These are phyloP conservation scores for Channa argus DNA, from an alignment of 2,113 vertebrate genomes.

Conservation along the genomic window DNA sequence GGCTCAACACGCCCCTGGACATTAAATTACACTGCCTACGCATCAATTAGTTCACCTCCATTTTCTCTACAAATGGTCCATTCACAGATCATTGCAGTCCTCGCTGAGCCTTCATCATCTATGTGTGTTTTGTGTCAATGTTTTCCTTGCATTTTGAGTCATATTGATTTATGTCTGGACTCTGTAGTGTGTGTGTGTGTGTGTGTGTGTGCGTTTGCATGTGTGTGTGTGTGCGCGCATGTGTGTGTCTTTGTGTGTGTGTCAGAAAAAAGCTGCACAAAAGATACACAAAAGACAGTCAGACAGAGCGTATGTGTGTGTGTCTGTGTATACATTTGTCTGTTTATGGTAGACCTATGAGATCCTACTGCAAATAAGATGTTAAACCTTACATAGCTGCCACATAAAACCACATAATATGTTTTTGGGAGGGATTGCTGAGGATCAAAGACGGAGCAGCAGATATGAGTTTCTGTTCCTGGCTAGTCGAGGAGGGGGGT, in stretches of 20 bases:
- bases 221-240: slow-evolving; percentile 23
- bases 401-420: slow-evolving; percentile 66
- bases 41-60: slow-evolving; percentile 70
- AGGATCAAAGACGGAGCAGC: slow-evolving; percentile 68
- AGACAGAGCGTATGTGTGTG: slow-evolving; percentile 32
- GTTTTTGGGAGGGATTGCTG: slow-evolving; percentile 65
- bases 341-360: slow-evolving; percentile 38
- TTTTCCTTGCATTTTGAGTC: slow-evolving; percentile 72
- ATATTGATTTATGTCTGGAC: slow-evolving; percentile 70
- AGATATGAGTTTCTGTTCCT: slow-evolving; percentile 78
- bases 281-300: slow-evolving; percentile 30
- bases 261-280: slow-evolving; percentile 8
- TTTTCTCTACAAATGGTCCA: slow-evolving; percentile 70
- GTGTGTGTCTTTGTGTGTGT: background rate
- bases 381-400: slow-evolving; percentile 61
- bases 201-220: slow-evolving; percentile 8
- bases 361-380: slow-evolving; percentile 60
- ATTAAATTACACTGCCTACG: slow-evolving; percentile 64
- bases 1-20: slow-evolving; percentile 45
- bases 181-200: slow-evolving; percentile 28
- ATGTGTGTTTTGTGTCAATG: slow-evolving; percentile 64
- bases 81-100: slow-evolving; percentile 67
- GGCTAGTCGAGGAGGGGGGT: slow-evolving; percentile 64
- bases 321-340: slow-evolving; percentile 29
- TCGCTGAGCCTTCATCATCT: slow-evolving; percentile 63